These are phyloP conservation scores for Microctonus brassicae DNA, from an alignment of 2,888 invertebrate genomes.

Conservation along the genomic window DNA sequence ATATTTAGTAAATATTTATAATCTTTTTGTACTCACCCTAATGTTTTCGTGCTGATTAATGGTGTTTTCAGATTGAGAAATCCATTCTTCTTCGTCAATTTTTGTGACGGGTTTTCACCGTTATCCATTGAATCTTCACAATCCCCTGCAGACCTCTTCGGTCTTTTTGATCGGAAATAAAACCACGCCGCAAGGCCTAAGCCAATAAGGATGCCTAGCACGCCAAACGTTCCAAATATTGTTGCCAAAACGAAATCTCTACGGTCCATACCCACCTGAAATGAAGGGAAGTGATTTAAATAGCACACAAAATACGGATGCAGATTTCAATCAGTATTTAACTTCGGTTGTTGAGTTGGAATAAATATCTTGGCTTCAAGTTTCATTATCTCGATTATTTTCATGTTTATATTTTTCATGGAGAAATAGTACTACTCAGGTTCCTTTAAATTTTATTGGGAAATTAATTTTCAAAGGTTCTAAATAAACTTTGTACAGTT, in stretches of 20 bases:
- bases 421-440: no score
- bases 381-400: no score
- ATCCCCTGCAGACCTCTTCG: slow-evolving; percentile 73
- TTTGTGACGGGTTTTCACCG: slow-evolving; percentile 68
- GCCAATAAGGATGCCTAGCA: slow-evolving; percentile 72
- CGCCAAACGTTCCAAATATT: slow-evolving; percentile 76
- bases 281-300: no score
- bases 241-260: slow-evolving; percentile 77
- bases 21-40: slow-evolving; percentile 75
- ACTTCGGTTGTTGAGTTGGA: no score
- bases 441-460: no score
- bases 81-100: slow-evolving; percentile 74
- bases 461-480: no score
- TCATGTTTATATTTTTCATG: no score
- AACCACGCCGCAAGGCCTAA: slow-evolving; percentile 72
- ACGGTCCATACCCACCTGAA: slow-evolving; percentile 79
- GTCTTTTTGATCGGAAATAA: slow-evolving; percentile 73
- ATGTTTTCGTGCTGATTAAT: slow-evolving; percentile 80
- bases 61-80: slow-evolving; percentile 81
- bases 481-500: no score
- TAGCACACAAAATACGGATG: slow-evolving; percentile 48
- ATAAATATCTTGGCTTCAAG: no score
- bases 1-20: not conserved
- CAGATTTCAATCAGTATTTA: no score
- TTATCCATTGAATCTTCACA: slow-evolving; percentile 73